Conservation (phyloP, 1,140 invertebrate species). For the Leptopilina clavipes region DNA sequence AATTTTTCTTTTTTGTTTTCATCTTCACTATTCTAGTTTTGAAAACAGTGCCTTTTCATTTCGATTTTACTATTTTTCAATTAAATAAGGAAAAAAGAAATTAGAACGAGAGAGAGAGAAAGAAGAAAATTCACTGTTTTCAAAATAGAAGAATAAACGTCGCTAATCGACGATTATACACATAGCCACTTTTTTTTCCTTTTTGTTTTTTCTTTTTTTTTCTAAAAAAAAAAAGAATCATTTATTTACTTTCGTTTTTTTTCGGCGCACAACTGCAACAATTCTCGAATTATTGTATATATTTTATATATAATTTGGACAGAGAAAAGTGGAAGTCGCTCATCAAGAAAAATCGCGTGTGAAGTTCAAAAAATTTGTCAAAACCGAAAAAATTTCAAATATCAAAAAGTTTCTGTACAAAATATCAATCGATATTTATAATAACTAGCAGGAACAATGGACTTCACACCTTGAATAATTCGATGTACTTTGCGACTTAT, state of each 20-base stretch:
- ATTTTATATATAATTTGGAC: constrained; percentile 34
- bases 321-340: not conserved
- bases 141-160: constrained; percentile 43
- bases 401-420: constrained; percentile 42
- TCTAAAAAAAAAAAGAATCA: not conserved
- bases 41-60: not conserved
- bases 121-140: not conserved
- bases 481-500: constrained; percentile 19
- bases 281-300: not conserved
- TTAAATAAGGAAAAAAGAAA: not conserved
- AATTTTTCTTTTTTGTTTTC: not conserved
- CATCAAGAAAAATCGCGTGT: not conserved
- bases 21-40: not conserved
- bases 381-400: constrained; percentile 29
- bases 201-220: not conserved
- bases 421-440: constrained; percentile 40
- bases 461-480: constrained; percentile 22
- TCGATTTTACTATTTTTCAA: not conserved
- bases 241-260: constrained; percentile 26
- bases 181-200: constrained; percentile 28
- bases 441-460: constrained; percentile 22
- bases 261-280: not conserved
- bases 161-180: constrained; percentile 49
- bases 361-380: constrained; percentile 24
- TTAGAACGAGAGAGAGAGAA: not conserved